Base-by-base conservation (phyloP, 2,797 vertebrate species). In the Streptopelia turtur region DNA sequence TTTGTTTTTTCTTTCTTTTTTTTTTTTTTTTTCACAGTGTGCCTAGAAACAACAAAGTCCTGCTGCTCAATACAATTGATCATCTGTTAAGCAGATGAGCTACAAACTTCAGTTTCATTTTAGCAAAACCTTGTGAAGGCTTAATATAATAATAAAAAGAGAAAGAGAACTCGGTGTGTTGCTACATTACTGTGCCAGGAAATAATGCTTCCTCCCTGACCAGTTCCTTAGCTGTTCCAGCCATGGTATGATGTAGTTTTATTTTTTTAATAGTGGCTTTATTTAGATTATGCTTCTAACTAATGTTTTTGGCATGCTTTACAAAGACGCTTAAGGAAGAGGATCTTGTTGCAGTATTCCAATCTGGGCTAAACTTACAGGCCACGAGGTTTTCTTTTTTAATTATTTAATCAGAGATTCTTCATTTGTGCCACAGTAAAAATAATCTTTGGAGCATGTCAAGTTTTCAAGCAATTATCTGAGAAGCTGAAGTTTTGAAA, bases 241-340 rank as follows among this genome's bases (percentile, higher is more conserved):
- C 27, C 52, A 33, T 50, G 41, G 10, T 49, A 31, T 86, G 81
- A 91, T 83, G 76, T 79, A 84, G 77, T 57, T 83, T 77, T 88
- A 66, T 85, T 87, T 88, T 83, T 86, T 95, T 82, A 92, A 94
- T 85, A 91, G 76, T 83, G 81, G 20, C 56, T 95, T 94, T 94
- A 96, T 93, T 95, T 96, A 87, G 76, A 83, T 89, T 68, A 74
- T 87, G 39, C 49, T 87, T 95, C 61, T 83, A 87, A 88, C 47
- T 85, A 93, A 90, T 85, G n/a, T 37, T 16, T 92, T 96, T 94
- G 95, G 57, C 89, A 86, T 0, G 1, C 57, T 95, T 83, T 70
- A 57, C 83, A 93, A 91, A 77, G 68, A 39, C 35, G 53, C 43
- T 84, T 78, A 50, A 87, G 45, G 63, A 83, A 57, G 68, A 45